phyloP scores from a whole-genome alignment of 2,888 invertebrate species.

The Mycalesis mineus region DNA sequence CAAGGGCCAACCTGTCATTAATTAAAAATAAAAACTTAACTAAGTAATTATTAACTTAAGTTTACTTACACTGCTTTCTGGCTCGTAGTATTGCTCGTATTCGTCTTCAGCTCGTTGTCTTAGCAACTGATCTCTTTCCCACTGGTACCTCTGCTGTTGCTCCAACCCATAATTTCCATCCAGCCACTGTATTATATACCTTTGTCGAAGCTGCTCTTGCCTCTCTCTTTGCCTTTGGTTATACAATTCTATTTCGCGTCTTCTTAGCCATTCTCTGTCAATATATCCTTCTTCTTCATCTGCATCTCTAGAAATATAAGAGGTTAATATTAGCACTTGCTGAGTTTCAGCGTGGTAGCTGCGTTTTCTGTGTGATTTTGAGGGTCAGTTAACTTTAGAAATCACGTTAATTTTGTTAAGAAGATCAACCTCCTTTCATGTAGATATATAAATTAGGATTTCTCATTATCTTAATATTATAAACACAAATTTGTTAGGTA shows the following conservation, averaged over 20 bases:
- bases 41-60: too few relatives aligned
- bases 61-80: background rate
- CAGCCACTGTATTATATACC: background rate
- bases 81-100: background rate
- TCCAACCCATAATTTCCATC: background rate
- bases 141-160: background rate
- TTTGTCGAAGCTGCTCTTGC: background rate
- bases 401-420: too few relatives aligned
- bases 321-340: background rate
- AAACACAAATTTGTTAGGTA: too few relatives aligned
- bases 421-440: too few relatives aligned
- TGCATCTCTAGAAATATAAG: background rate
- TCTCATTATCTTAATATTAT: too few relatives aligned
- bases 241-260: background rate
- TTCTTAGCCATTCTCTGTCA: background rate
- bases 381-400: too few relatives aligned
- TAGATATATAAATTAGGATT: too few relatives aligned
- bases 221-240: background rate
- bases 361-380: too few relatives aligned
- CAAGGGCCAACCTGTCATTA: too few relatives aligned
- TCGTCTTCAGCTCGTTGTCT: background rate
- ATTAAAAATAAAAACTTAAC: too few relatives aligned
- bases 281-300: background rate
- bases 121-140: background rate
- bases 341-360: too few relatives aligned